Base-by-base conservation (phyloP, 2,113 vertebrate species). In the Pavo muticus region DNA sequence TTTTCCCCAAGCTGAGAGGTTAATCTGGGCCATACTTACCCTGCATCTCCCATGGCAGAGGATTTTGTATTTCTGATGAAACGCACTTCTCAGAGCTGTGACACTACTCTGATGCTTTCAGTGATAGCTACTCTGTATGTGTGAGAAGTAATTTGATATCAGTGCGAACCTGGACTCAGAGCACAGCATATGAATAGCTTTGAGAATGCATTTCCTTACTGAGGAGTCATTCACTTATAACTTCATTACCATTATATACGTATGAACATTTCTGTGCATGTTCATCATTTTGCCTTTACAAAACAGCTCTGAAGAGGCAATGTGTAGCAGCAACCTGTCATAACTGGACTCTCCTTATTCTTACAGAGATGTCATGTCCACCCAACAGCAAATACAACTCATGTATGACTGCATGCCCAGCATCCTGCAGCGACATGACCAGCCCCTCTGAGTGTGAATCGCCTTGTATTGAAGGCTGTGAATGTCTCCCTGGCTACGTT, bases 401-500 rank as follows among this genome's bases (percentile, higher is more conserved):
- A 18, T 97, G 97, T 77, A 96, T 57, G 42, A 93, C 95, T 13
- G 96, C 97, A 23, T 98, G 97, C 47, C 97, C 97, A 19, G 85
- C 95, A 1, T 97, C 97, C 56, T 98, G 97, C 84, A 85, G 17
- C 0, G 90, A 98, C 56, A 60, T 97, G 40, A 94, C 97, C 47
- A 96, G 97, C 57, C 80, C 97, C 30, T 96, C 90, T 40, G 96
- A 97, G 67, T 98, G 97, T 17, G 86, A 89, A 68, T 68, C 61
- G 10, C 96, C 96, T 25, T 95, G 91, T 59, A 48, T 89, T 15
- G 97, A 98, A 90, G 97, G 97, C 94, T 98, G 97, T 39, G 94
- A 97, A 92, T 98, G 97, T 82, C 78, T 96, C 37, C 87, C 94
- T 48, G 97, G 97, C 37, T 97, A 96, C 19, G 67, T 97, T 82